Evolutionary conservation across 2,888 invertebrate genomes (phyloP), one percentile per base, ranked within the genome.

Genomic region (Strigamia maritima): DNA sequence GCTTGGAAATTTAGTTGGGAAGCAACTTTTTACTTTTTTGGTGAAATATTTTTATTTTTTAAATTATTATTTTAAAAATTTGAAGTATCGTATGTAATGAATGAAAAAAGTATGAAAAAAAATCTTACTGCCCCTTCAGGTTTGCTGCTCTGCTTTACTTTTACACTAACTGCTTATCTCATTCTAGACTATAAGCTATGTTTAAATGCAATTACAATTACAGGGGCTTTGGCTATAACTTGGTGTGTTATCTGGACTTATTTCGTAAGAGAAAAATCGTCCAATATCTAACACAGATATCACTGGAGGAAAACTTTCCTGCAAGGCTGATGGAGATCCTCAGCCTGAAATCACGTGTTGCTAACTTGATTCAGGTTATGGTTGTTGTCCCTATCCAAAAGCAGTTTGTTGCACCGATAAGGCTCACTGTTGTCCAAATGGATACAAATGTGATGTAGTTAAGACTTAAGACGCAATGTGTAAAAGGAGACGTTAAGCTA

Each of bases 311-410:
- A 80, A 82, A 16, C 79, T 85, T 12, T 83, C 84, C 35, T 85
- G 85, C 79, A 78, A 81, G 14, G 84, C 84, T 14, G 81, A 82
- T 16, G 85, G 85, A 0, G 83, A 82, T 24, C 85, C 85, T 6
- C 77, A 79, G 22, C 84, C 85, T 81, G 81, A 81, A 10, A 78
- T 81, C 28, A 84, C 85, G 7, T 85, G 85, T 78, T 86, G 86
- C 80, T 79, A 79, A 38, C 75, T 84, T 65, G 70, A 78, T 0
- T 76, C 78, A 76, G 83, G 83, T 7, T 85, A 83, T 80, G 84
- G 84, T 12, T 86, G 86, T 80, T 86, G 86, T 81, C 85, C 85
- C 8, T 79, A 83, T 22, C 81, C 81, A 19, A 81, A 84, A 54
- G 85, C 85, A 24, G 82, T 83, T 2, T 86, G 85, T 75, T 82